Conservation (phyloP, 2,113 vertebrate genomes). For the Otolemur garnettii region DNA sequence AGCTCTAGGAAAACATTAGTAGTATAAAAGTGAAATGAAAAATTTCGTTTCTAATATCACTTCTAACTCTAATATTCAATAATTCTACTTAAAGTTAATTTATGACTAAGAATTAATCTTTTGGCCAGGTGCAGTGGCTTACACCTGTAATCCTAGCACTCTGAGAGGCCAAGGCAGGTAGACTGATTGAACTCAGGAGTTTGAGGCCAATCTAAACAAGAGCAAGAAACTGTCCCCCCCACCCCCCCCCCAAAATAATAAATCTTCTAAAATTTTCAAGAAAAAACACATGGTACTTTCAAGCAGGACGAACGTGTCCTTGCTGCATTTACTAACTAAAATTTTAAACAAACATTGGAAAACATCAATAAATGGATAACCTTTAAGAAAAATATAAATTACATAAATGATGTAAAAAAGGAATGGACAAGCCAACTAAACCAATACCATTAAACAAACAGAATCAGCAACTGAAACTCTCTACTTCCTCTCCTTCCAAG, state of each 20-base stretch:
- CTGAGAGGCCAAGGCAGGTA: too few species aligned
- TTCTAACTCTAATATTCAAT: background rate
- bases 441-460: background rate
- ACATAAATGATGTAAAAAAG: background rate
- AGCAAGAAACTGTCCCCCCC: too few species aligned
- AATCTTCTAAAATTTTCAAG: background rate
- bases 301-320: background rate
- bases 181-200: too few species aligned
- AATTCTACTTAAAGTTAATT: background rate
- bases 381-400: constrained; percentile 25
- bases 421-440: background rate
- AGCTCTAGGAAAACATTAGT: background rate
- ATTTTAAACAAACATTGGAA: background rate
- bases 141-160: too few species aligned
- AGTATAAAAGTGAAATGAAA: background rate
- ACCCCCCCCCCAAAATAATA: background rate
- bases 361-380: constrained; percentile 30
- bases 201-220: too few species aligned
- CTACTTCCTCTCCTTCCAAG: background rate
- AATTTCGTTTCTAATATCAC: background rate
- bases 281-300: background rate
- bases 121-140: background rate
- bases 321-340: constrained; percentile 14
- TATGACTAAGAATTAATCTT: background rate
- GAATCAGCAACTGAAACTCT: background rate